phyloP scores from a whole-genome alignment of 2,797 vertebrate genomes.

The Scarus forsteni region DNA sequence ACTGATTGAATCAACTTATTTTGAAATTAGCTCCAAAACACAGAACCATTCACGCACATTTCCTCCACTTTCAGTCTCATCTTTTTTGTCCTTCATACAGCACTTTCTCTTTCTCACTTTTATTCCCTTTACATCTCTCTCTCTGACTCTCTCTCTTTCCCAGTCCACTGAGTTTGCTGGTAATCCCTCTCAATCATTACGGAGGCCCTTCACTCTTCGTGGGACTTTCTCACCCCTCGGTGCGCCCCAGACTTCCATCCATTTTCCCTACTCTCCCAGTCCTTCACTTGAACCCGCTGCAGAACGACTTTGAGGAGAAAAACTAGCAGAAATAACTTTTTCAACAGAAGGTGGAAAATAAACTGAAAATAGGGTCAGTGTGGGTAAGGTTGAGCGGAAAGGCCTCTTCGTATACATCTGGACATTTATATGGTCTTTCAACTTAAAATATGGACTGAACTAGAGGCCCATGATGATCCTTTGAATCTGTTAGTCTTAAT shows the following conservation, averaged over 20 bases:
- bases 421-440: too few species aligned
- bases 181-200: conserved; percentile 85
- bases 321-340: conserved; percentile 33
- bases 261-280: conserved; percentile 50
- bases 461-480: too few species aligned
- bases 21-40: conserved; percentile 35
- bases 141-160: conserved; percentile 36
- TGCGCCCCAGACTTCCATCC: conserved; percentile 66
- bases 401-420: too few species aligned
- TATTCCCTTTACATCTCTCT: conserved; percentile 42
- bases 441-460: too few species aligned
- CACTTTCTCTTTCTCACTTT: conserved; percentile 62
- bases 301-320: conserved; percentile 22
- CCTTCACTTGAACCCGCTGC: conserved; percentile 35
- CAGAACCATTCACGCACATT: conserved; percentile 11
- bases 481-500: too few species aligned
- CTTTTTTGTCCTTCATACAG: conserved; percentile 58
- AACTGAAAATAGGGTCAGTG: conserved; percentile 1
- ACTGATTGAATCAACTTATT: conserved; percentile 65
- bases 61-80: conserved; percentile 47
- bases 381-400: too few species aligned
- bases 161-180: conserved; percentile 80
- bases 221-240: conserved; percentile 76
- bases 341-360: conserved; percentile 11
- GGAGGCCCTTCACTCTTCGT: conserved; percentile 80